Base-by-base conservation (phyloP, 2,888 invertebrate species). In the Linyphia triangularis region DNA sequence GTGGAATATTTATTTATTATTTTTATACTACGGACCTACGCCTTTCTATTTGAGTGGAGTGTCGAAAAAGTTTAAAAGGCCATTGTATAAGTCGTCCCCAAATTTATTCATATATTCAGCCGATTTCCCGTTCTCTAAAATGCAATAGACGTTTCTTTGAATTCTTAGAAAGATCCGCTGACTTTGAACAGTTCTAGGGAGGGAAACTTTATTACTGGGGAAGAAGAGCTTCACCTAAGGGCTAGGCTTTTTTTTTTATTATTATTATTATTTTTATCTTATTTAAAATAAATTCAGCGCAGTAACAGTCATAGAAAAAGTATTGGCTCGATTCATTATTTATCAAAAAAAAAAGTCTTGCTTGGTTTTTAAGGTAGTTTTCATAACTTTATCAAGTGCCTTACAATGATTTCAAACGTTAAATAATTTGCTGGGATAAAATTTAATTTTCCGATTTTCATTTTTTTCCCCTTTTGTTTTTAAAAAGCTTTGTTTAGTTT, bases 51-150 rank as follows among this genome's bases (percentile, higher is more conserved):
- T 9, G 30, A 28, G 73, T 22, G 26, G 63, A 24, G 51, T 67
- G 51, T 67, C 65, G 67, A 51, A 79, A 65, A 51, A 65, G 51
- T 65, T 67, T 79, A 79, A 79, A 79, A 79, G 79, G 28, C 67
- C 28, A 79, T 79, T 79, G 79, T 79, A 33, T 67, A 51, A 51
- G 67, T 40, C 67, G 43, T 28, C 51, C 67, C 67, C 33, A 79
- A 79, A 79, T 79, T 79, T 79, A 79, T 79, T 79, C 79, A 79
- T 79, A 24, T 79, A 79, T 79, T 67, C 79, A 43, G 67, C n/a
- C 79, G 65, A 79, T 79, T 79, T 79, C 67, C 79, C 79, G 51
- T 79, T 77, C 43, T 30, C 59, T 33, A 63, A 65, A 78, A 78
- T 78, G 78, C 63, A 78, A 78, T 78, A 78, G 79, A 51, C 30